Evolutionary conservation across 2,797 vertebrate species (phyloP).

Genomic region (Centroberyx gerrardi): DNA sequence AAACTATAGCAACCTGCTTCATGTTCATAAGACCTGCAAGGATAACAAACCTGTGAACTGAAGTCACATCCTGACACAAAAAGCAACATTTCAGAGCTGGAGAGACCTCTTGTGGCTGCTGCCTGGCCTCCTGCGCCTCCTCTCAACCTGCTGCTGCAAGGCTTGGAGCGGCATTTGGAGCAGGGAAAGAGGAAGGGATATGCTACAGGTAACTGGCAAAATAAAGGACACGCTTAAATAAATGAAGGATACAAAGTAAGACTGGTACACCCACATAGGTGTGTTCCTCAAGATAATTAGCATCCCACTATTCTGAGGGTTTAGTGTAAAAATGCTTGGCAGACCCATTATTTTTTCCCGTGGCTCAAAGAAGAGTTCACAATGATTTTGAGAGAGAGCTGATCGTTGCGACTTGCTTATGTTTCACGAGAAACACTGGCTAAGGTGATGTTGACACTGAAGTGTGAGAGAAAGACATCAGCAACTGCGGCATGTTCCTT

Average conservation of each 20-base stretch:
- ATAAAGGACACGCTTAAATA: no score
- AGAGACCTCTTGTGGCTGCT: slow-evolving; percentile 69
- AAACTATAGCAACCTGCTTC: slow-evolving; percentile 33
- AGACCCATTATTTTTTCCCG: no score
- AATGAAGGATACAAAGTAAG: no score
- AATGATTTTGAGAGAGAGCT: no score
- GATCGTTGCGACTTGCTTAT: no score
- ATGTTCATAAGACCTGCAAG: background rate
- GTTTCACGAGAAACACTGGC: no score
- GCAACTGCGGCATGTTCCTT: no score
- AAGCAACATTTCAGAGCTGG: slow-evolving; percentile 22
- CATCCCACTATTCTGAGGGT: background rate
- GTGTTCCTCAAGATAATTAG: background rate
- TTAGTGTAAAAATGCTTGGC: background rate
- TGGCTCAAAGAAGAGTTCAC: no score
- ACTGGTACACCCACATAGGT: background rate
- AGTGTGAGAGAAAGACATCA: no score
- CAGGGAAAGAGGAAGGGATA: background rate
- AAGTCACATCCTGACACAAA: background rate
- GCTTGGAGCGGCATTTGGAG: no score
- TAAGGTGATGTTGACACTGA: no score
- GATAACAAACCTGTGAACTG: background rate
- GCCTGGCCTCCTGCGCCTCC: background rate
- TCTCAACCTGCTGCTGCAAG: background rate
- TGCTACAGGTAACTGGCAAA: no score